phyloP scores from a whole-genome alignment of 2,113 vertebrate species.

The Serranochromis macrocephalus region DNA sequence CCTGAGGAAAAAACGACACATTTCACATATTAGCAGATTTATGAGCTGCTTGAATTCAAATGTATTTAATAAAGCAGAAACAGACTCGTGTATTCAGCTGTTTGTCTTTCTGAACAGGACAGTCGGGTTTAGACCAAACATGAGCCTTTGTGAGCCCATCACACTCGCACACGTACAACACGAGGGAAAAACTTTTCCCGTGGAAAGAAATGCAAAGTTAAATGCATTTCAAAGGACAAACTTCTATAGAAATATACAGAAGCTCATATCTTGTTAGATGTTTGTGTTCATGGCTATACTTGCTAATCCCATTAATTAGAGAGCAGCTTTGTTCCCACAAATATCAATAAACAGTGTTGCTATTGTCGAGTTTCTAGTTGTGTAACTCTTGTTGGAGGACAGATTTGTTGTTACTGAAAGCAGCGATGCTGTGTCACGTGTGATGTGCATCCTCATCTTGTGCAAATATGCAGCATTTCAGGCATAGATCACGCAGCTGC shows the following conservation, averaged over 20 bases:
- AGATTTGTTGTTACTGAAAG: accelerated
- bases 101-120: not conserved
- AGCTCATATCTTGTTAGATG: not conserved
- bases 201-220: not conserved
- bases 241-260: not conserved
- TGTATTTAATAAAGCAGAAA: not conserved
- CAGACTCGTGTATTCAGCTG: not conserved
- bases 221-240: not conserved
- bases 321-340: not conserved
- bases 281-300: not conserved
- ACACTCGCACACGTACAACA: not conserved
- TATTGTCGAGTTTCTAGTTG: accelerated
- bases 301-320: not conserved
- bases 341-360: not conserved
- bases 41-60: too few relatives aligned
- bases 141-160: not conserved
- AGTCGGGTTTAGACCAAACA: accelerated
- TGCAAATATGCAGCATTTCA: not conserved
- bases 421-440: accelerated
- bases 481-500: not conserved
- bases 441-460: not conserved
- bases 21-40: too few relatives aligned
- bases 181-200: accelerated
- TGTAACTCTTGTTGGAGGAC: not conserved
- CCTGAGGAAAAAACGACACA: too few relatives aligned